phyloP scores from a whole-genome alignment of 2,888 invertebrate genomes.

The Parnassius glacialis region DNA sequence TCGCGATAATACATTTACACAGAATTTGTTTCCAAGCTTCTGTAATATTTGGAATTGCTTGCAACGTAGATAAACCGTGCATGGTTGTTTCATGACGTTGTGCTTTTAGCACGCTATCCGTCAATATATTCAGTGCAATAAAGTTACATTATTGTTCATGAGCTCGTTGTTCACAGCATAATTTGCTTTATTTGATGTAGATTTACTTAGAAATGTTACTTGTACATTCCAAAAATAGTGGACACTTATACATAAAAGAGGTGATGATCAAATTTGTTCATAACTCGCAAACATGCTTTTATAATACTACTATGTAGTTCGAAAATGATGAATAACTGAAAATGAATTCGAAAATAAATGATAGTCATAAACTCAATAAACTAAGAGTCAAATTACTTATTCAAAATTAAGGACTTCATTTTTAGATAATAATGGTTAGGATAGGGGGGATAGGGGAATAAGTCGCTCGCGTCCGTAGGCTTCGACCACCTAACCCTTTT shows the following conservation, averaged over 20 bases:
- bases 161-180: neutral
- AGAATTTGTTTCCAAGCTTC: no score
- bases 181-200: neutral
- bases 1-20: no score
- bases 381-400: neutral
- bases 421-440: no score
- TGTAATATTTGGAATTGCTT: neutral
- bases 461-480: no score
- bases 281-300: no score
- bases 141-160: constrained; percentile 6
- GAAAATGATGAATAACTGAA: no score
- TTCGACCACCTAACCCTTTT: no score
- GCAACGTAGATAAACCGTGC: neutral
- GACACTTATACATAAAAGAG: neutral
- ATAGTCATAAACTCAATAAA: neutral
- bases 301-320: no score
- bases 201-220: neutral
- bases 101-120: constrained; percentile 5
- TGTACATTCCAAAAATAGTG: neutral
- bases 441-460: no score
- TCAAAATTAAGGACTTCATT: no score
- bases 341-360: neutral
- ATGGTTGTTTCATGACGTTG: neutral
- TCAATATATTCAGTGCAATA: constrained; percentile 12
- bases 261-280: no score